phyloP scores from a whole-genome alignment of 1,140 invertebrate species.

The Gonatopus flavifemur region DNA sequence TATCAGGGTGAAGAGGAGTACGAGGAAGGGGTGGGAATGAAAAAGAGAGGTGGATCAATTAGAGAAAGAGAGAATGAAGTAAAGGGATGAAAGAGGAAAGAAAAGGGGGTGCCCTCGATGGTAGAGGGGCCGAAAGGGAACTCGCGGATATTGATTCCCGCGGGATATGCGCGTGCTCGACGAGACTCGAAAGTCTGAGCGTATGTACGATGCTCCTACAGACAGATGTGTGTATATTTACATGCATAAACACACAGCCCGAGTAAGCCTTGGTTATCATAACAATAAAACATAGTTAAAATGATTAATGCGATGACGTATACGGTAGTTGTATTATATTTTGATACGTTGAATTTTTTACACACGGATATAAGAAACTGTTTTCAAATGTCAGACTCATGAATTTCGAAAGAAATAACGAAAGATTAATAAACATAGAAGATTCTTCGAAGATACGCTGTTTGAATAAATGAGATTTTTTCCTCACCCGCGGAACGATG shows the following conservation, averaged over 20 bases:
- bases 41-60: not conserved
- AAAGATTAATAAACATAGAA: no score
- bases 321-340: no score
- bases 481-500: no score
- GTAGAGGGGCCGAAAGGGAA: slow-evolving; percentile 35
- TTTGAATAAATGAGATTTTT: no score
- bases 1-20: slow-evolving; percentile 28
- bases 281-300: no score
- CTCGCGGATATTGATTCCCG: slow-evolving; percentile 59
- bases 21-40: not conserved
- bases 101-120: slow-evolving; percentile 12
- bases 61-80: not conserved
- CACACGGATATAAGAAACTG: no score
- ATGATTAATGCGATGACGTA: no score
- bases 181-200: slow-evolving; percentile 41
- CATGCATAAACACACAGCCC: slow-evolving; percentile 8
- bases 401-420: no score
- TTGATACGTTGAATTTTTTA: no score
- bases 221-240: slow-evolving; percentile 14
- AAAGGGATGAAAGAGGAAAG: slow-evolving; percentile 5
- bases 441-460: no score
- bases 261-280: no score
- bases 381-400: no score
- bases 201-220: slow-evolving; percentile 32
- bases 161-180: slow-evolving; percentile 52